Percentiles rank a stretch among this genome's conserved stretches.
Evolutionary conservation across 2,113 vertebrate species (phyloP).

Genomic region (Rhabdornis inornatus): DNA sequence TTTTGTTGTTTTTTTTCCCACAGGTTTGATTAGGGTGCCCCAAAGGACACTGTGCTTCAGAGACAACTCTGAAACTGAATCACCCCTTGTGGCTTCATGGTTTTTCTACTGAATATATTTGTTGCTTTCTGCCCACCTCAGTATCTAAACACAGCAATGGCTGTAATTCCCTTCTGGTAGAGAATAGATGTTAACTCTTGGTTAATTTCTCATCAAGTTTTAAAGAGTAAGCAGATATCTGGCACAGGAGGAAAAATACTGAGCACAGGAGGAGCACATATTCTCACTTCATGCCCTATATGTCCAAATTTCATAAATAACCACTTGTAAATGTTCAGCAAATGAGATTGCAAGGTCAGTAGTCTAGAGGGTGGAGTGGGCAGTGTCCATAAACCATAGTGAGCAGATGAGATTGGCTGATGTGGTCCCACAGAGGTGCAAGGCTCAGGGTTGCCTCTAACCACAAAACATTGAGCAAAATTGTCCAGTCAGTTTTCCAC

Average conservation of each 20-base stretch:
- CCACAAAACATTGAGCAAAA: not conserved
- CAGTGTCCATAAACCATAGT: not conserved
- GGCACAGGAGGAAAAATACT: not conserved
- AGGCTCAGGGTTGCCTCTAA: not conserved
- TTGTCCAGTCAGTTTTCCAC: not conserved
- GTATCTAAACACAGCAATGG: not conserved
- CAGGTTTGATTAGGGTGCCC: not conserved
- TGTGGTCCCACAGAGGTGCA: not conserved
- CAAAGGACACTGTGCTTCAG: not conserved
- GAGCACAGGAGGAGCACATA: not conserved
- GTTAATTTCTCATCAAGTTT: not conserved
- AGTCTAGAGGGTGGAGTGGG: too few species aligned
- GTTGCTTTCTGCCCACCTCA: not conserved
- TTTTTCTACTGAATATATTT: not conserved
- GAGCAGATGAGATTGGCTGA: not conserved
- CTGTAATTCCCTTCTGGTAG: not conserved
- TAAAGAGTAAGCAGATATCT: not conserved
- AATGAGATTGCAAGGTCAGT: not conserved
- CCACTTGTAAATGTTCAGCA: not conserved
- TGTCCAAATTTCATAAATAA: not conserved
- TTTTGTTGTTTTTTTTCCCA: rapidly evolving
- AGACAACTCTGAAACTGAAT: not conserved
- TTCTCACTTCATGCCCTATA: not conserved
- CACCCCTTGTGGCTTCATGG: not conserved
- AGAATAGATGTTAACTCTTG: not conserved